These are phyloP conservation scores for Cistogaster globosa DNA, from an alignment of 2,888 invertebrate species.

Conservation along the genomic window DNA sequence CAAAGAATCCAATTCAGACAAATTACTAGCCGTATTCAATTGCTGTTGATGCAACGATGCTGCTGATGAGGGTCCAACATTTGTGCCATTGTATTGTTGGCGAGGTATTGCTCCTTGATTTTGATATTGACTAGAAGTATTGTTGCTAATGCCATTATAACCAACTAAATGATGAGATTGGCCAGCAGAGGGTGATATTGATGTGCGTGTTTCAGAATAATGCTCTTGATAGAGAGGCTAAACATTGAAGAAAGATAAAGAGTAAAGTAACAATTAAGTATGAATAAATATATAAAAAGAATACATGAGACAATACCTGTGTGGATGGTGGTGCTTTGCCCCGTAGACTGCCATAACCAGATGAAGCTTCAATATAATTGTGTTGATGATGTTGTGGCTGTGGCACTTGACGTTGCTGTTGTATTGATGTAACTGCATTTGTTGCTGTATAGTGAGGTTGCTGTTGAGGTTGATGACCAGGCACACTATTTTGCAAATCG, in stretches of 20 bases:
- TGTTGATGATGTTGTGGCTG: constrained; percentile 63
- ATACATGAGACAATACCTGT: constrained; percentile 57
- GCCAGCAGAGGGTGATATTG: constrained; percentile 74
- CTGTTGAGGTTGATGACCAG: constrained; percentile 82
- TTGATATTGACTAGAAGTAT: constrained; percentile 77
- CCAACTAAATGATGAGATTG: constrained; percentile 56
- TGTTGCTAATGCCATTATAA: constrained; percentile 66
- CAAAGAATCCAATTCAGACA: constrained; percentile 95
- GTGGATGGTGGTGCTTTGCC: constrained; percentile 84
- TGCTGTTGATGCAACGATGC: constrained; percentile 57
- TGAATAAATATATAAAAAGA: constrained; percentile 1
- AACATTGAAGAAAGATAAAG: constrained; percentile 22
- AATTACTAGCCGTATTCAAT: constrained; percentile 85
- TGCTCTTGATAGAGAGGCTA: constrained; percentile 81
- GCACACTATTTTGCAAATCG: constrained; percentile 97
- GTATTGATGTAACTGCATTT: constrained; percentile 78
- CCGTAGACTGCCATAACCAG: constrained; percentile 90
- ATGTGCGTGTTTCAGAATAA: constrained; percentile 79
- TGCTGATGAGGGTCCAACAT: constrained; percentile 30
- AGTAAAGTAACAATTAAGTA: background rate
- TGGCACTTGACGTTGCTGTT: constrained; percentile 75
- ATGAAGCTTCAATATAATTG: constrained; percentile 80
- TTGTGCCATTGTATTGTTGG: constrained; percentile 73
- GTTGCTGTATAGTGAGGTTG: constrained; percentile 72
- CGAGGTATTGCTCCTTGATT: constrained; percentile 79